Evolutionary conservation across 2,113 vertebrate genomes (phyloP).

Genomic region (Colossoma macropomum): DNA sequence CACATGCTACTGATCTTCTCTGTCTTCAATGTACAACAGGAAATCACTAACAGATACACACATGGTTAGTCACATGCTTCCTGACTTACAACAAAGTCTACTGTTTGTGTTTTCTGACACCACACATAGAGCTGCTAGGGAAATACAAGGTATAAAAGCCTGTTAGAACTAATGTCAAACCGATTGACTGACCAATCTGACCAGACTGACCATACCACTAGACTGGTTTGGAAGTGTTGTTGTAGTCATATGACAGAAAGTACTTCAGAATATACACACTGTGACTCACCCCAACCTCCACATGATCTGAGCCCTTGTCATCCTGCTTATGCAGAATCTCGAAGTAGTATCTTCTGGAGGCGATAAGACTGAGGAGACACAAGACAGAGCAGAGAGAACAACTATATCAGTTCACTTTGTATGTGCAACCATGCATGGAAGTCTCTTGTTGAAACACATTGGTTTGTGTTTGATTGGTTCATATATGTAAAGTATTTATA

Average conservation of each 20-base stretch:
- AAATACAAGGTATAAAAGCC: too few relatives aligned
- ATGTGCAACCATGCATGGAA: background rate
- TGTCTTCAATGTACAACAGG: too few relatives aligned
- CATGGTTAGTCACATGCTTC: too few relatives aligned
- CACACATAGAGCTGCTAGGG: too few relatives aligned
- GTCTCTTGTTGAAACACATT: background rate
- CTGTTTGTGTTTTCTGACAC: too few relatives aligned
- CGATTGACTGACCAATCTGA: too few relatives aligned
- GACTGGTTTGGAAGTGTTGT: too few relatives aligned
- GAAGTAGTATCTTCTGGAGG: slow-evolving; percentile 94
- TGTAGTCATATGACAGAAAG: background rate
- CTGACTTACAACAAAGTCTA: too few relatives aligned
- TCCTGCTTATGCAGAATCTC: slow-evolving; percentile 98
- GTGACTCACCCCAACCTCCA: slow-evolving; percentile 95
- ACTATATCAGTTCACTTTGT: background rate
- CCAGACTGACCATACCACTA: too few relatives aligned
- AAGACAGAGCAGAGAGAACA: slow-evolving; percentile 1
- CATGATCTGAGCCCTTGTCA: slow-evolving; percentile 93
- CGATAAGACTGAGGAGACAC: slow-evolving; percentile 83
- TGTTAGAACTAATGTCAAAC: too few relatives aligned
- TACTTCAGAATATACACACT: background rate
- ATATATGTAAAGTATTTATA: background rate
- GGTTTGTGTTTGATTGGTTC: background rate
- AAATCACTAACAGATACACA: too few relatives aligned
- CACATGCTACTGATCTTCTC: too few relatives aligned